Evolutionary conservation across 2,797 vertebrate genomes (phyloP).

Genomic region (Karalla daura): DNA sequence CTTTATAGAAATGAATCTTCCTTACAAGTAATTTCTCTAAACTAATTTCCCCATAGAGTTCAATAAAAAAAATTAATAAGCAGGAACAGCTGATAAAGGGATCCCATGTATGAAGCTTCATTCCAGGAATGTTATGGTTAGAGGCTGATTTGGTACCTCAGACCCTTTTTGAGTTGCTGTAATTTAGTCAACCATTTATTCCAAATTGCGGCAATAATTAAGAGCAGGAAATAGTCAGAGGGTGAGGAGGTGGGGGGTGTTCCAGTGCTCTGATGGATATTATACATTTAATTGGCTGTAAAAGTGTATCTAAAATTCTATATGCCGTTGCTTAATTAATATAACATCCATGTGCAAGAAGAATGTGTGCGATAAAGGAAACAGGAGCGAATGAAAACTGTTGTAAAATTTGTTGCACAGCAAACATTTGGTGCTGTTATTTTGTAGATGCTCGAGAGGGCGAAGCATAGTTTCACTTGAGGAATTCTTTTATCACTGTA

Average conservation of each 20-base stretch:
- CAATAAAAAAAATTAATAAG: conserved; percentile 75
- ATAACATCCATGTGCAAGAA: conserved; percentile 18
- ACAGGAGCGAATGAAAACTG: no score
- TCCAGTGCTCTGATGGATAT: conserved; percentile 34
- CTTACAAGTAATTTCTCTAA: conserved; percentile 74
- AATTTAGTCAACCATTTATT: conserved; percentile 66
- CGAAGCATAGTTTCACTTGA: conserved; percentile 7
- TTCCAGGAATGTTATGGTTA: conserved; percentile 59
- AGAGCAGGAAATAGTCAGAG: conserved; percentile 40
- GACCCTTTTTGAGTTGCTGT: conserved; percentile 63
- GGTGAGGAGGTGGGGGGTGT: conserved; percentile 16
- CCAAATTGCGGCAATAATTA: conserved; percentile 66
- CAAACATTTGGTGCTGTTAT: background rate
- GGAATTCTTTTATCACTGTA: conserved; percentile 30
- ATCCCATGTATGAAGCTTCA: conserved; percentile 65
- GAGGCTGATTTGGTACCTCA: conserved; percentile 57
- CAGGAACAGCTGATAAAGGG: conserved; percentile 75
- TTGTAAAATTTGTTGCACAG: conserved; percentile 14
- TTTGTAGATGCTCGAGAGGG: conserved; percentile 15
- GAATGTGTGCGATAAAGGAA: no score
- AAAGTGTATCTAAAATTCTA: conserved; percentile 26
- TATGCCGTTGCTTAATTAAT: conserved; percentile 32
- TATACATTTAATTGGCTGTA: conserved; percentile 47
- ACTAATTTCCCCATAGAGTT: conserved; percentile 79
- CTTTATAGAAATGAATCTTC: conserved; percentile 64